Evolutionary conservation across 1,140 invertebrate species (phyloP).

Genomic region (Brachionus koreanus): DNA sequence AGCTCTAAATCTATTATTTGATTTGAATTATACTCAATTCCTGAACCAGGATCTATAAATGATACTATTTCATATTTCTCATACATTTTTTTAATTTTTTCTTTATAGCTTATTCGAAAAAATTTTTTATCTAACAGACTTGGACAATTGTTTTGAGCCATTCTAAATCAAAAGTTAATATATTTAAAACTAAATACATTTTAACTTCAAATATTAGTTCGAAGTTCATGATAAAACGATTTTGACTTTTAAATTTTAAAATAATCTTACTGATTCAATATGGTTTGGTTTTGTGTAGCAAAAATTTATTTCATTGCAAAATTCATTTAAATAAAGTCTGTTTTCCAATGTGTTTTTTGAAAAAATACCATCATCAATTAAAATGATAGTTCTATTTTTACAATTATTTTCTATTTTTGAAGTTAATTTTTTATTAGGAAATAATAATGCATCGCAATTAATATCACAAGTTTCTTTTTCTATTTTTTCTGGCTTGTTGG

Average conservation of each 20-base stretch:
- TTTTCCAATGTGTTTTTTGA: neutral
- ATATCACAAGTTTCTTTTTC: no score
- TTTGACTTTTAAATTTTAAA: neutral
- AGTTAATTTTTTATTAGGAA: neutral
- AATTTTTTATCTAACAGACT: neutral
- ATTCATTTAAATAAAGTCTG: neutral
- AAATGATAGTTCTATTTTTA: slow-evolving; percentile 13
- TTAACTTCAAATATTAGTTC: slow-evolving; percentile 25
- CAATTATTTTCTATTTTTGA: neutral
- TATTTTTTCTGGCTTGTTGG: no score
- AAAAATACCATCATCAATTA: neutral
- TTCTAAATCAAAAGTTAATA: neutral
- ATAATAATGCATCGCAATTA: neutral
- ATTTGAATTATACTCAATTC: neutral
- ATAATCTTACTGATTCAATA: neutral
- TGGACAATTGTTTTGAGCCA: neutral
- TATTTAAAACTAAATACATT: neutral
- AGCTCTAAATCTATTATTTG: neutral
- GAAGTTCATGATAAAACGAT: neutral
- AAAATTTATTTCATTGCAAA: neutral
- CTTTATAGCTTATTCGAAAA: neutral
- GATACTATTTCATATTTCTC: slow-evolving; percentile 5
- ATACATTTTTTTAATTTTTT: neutral
- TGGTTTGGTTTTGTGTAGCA: neutral
- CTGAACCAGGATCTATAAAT: neutral